These are phyloP conservation scores for Sarcophaga peregrina DNA, from an alignment of 1,140 invertebrate species.

Conservation along the genomic window DNA sequence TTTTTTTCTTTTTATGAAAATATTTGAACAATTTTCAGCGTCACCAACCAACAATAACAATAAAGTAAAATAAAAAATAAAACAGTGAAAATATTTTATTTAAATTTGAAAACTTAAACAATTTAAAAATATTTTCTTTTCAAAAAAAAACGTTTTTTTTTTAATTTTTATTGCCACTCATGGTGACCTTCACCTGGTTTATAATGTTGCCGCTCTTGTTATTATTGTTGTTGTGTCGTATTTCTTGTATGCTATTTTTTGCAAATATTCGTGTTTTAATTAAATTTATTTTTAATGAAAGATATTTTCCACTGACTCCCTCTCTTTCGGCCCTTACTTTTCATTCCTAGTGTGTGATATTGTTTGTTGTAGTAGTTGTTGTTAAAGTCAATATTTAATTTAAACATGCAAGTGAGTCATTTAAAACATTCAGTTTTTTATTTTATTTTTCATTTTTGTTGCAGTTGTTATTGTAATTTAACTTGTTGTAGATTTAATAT, in stretches of 20 bases:
- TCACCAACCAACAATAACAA: too few species aligned
- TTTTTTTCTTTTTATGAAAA: too few species aligned
- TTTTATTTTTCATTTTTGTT: not conserved
- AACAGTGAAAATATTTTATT: too few species aligned
- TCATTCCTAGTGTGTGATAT: not conserved
- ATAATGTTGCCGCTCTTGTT: not conserved
- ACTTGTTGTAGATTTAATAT: too few species aligned
- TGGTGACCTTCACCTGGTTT: slow-evolving; percentile 12
- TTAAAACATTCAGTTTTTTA: not conserved
- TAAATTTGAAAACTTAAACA: too few species aligned
- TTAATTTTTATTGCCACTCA: not conserved
- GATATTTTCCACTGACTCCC: not conserved
- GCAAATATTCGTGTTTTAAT: slow-evolving; percentile 19
- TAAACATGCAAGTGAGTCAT: slow-evolving; percentile 26
- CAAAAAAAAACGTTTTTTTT: not conserved
- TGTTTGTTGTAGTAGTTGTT: not conserved
- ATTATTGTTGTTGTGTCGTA: not conserved
- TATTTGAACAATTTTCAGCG: too few species aligned
- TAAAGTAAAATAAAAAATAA: too few species aligned
- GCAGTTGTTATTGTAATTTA: too few species aligned
- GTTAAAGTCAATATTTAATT: slow-evolving; percentile 7
- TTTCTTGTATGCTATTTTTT: not conserved
- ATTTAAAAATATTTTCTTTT: too few species aligned
- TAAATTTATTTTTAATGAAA: slow-evolving; percentile 28
- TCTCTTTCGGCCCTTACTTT: not conserved